Evolutionary conservation across 2,113 vertebrate species (phyloP).

Genomic region (Ariopsis seemanni): DNA sequence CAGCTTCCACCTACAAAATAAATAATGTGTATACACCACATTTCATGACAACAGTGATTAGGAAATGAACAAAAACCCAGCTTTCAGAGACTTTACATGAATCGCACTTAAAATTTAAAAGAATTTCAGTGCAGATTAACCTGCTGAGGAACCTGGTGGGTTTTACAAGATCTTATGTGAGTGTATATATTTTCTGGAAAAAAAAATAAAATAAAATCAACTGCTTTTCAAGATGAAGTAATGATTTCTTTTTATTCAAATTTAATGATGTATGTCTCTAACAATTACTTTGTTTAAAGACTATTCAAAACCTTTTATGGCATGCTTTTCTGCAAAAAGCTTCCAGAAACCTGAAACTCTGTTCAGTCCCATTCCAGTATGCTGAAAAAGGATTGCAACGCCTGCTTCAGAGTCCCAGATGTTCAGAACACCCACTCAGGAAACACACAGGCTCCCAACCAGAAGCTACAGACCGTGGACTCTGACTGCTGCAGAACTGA

Average conservation of each 20-base stretch:
- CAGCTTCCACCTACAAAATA: neutral
- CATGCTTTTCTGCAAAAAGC: neutral
- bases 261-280: neutral
- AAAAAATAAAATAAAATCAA: neutral
- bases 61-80: neutral
- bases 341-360: neutral
- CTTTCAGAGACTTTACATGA: neutral
- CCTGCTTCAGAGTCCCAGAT: slow-evolving; percentile 13
- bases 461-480: slow-evolving; percentile 64
- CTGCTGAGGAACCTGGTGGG: neutral
- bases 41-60: neutral
- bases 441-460: slow-evolving; percentile 52
- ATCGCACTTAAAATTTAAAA: neutral
- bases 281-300: neutral
- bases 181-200: neutral
- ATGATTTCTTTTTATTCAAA: neutral
- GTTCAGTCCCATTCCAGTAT: neutral
- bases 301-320: slow-evolving; percentile 1
- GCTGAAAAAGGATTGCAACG: slow-evolving; percentile 2
- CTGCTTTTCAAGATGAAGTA: neutral
- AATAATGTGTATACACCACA: neutral
- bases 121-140: neutral
- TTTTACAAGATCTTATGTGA: neutral
- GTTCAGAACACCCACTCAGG: slow-evolving; percentile 6
- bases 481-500: slow-evolving; percentile 63